These are phyloP conservation scores for Calyptomena viridis DNA, from an alignment of 2,113 vertebrate species.

Conservation along the genomic window DNA sequence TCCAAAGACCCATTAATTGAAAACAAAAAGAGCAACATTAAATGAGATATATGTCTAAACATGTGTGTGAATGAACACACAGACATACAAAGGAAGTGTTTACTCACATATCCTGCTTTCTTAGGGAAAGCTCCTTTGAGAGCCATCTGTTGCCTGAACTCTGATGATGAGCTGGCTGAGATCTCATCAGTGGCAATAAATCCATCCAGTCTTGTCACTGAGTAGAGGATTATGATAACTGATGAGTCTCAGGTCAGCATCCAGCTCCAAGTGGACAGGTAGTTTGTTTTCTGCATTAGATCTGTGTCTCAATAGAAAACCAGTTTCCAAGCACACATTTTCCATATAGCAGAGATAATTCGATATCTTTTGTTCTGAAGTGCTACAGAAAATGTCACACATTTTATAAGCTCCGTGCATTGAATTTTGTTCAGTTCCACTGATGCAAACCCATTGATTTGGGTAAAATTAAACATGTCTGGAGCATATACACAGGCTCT, in stretches of 20 bases:
- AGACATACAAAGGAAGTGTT: background rate
- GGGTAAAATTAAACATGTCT: background rate
- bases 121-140: background rate
- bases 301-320: background rate
- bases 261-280: background rate
- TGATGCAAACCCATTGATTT: background rate
- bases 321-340: background rate
- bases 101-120: background rate
- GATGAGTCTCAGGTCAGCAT: background rate
- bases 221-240: background rate
- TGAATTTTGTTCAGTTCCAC: background rate
- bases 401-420: background rate
- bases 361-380: background rate
- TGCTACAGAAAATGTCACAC: background rate
- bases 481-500: background rate
- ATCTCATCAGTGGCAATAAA: conserved; percentile 21
- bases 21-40: background rate
- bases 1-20: background rate
- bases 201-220: background rate
- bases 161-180: background rate
- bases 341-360: background rate
- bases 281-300: background rate
- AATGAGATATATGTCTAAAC: background rate
- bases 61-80: background rate
- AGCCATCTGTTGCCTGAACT: conserved; percentile 20